Conservation (phyloP, 2,888 invertebrate genomes). For the Kryphioiulus occultus region DNA sequence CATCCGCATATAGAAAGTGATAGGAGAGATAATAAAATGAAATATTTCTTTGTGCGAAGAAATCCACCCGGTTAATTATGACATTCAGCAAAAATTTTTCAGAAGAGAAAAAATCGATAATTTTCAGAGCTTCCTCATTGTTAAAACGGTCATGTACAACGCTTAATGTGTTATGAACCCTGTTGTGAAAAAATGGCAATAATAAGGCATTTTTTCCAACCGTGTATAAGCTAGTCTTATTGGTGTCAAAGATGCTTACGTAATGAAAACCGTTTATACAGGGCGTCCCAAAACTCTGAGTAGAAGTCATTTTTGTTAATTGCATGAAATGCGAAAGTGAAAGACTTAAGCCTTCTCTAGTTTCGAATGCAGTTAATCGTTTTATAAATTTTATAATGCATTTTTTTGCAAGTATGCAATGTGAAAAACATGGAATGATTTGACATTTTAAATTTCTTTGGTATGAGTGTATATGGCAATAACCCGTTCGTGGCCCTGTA, state of each 20-base stretch:
- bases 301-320: too few species aligned
- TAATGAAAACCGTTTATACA: constrained; percentile 18
- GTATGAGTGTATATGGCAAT: too few species aligned
- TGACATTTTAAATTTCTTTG: too few species aligned
- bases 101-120: constrained; percentile 40
- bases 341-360: too few species aligned
- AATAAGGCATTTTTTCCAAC: constrained; percentile 4
- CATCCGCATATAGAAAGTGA: constrained; percentile 28
- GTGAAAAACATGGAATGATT: too few species aligned
- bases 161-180: constrained; percentile 39
- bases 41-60: constrained; percentile 10
- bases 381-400: too few species aligned
- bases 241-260: background rate
- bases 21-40: constrained; percentile 28
- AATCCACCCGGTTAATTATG: constrained; percentile 28
- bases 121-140: constrained; percentile 35
- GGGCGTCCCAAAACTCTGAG: background rate
- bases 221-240: background rate
- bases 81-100: constrained; percentile 22
- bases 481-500: too few species aligned
- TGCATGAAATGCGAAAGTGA: too few species aligned
- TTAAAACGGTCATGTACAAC: constrained; percentile 40
- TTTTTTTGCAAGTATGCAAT: too few species aligned
- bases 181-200: background rate
- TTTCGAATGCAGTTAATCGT: too few species aligned